Base-by-base conservation (phyloP, 2,797 vertebrate species). In the Peromyscus attwateri region DNA sequence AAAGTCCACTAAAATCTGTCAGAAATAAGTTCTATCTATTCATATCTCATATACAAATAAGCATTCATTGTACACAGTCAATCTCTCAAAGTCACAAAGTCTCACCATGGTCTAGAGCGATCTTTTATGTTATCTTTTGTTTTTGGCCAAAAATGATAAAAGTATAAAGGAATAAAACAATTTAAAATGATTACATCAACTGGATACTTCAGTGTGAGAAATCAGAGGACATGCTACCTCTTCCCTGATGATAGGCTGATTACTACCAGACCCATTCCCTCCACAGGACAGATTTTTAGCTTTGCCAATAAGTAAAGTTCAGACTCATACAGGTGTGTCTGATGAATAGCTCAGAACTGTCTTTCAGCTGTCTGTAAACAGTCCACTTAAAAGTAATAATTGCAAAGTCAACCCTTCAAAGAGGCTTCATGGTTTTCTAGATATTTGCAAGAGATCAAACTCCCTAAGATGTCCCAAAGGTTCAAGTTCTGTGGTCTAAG, bases 341-440 rank as follows among this genome's bases (percentile, higher is more conserved):
- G 76, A 89, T 34, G 25, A 4, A 31, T 90, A 96, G 46, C 27
- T 91, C 75, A 60, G 43, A 95, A 90, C 34, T 25, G 25, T 29
- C 29, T 84, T 75, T 89, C 85, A 40, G 76, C 6, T 95, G 55
- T 89, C 62, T 80, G 1, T 46, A 92, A 84, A 57, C 37, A 75
- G 55, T 64, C 64, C 66, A 14, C n/a, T 70, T 87, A 31, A 93
- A 91, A 64, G 25, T 89, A 92, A 89, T 83, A 87, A n/a, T 68
- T 89, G 49, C 57, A 77, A 66, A 89, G 82, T 87, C 90, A 55
- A 84, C 12, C 13, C 55, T 96, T 89, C 27, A 82, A 66, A 87
- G 49, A 88, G 14, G 85, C 31, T 34, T 87, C 2, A 10, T 71
- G 16, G 55, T 91, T 92, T 91, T 75, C 60, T 89, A 85, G 52